Base-by-base conservation (phyloP, 2,888 invertebrate species). In the Xanthorhoe spadicearia region DNA sequence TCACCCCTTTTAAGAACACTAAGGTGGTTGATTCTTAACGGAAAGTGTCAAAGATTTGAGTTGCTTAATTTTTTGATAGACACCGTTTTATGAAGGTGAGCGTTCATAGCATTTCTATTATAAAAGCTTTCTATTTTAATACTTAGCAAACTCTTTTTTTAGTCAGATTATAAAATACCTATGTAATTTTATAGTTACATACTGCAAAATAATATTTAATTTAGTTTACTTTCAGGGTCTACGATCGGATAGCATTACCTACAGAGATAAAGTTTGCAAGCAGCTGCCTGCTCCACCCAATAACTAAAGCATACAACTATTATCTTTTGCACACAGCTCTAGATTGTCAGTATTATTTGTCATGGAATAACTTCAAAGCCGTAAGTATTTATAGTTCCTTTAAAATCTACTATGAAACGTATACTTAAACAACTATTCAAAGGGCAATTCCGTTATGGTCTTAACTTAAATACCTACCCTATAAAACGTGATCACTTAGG, bases 251-350 rank as follows among this genome's bases (percentile, higher is more conserved):
- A 43, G 38, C 13, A 43, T 43, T 43, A 43, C 38, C 9, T n/a
- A n/a, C n/a, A n/a, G n/a, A 23, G 38, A 43, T 43, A 43, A 32
- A 43, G 38, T 5, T 43, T 2, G 13, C 13, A 43, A 43, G 38
- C 38, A 43, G 38, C 38, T 43, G 38, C 38, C 13, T 13, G 13
- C 38, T 13, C 38, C 38, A 19, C 3, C 18, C 4, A 9, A 19
- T 18, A 50, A 43, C 18, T 50, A 53, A 13, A 32, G 32, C 52
- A 52, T 52, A 43, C 38, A 18, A 18, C 19, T 10, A 35, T 55
- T 55, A 66, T 64, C 69, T 54, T 66, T 32, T 43, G 28, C 56
- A 64, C 59, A 59, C 58, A 43, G 64, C 66, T 61, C 51, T 61
- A 51, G 61, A 56, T 58, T 64, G 64, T 60, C 23, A 6, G n/a